Percentiles rank a stretch among this genome's conserved stretches.
Conservation (phyloP, 2,888 invertebrate genomes). For the Brenthis ino region DNA sequence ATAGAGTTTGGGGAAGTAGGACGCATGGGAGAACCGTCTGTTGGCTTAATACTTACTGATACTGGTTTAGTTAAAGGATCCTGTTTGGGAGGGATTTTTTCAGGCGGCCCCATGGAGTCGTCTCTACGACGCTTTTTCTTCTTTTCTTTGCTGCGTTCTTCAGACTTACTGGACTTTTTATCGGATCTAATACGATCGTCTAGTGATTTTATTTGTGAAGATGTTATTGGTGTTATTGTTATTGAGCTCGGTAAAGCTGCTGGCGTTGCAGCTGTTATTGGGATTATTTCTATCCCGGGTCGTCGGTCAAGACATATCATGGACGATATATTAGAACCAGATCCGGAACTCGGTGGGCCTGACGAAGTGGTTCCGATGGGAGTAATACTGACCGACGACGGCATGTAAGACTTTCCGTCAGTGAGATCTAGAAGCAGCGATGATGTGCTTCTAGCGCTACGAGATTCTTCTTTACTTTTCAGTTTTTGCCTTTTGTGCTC, state of each 20-base stretch:
- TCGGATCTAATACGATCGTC: conserved; percentile 75
- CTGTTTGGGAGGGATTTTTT: conserved; percentile 89
- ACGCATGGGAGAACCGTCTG: conserved; percentile 83
- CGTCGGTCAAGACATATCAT: conserved; percentile 86
- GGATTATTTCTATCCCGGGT: conserved; percentile 93
- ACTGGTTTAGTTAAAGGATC: conserved; percentile 88
- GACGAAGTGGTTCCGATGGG: conserved; percentile 76
- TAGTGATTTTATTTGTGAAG: conserved; percentile 77
- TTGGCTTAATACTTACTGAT: conserved; percentile 88
- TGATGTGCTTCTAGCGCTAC: conserved; percentile 66
- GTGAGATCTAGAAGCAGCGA: conserved; percentile 78
- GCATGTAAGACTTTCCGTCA: conserved; percentile 80
- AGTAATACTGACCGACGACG: conserved; percentile 79
- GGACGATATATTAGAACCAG: conserved; percentile 80
- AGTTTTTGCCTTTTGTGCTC: conserved; percentile 83
- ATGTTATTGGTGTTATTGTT: conserved; percentile 91
- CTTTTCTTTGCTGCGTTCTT: conserved; percentile 83
- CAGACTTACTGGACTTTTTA: conserved; percentile 73
- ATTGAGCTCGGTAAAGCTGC: conserved; percentile 89
- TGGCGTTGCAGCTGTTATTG: conserved; percentile 85
- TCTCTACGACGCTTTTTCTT: conserved; percentile 90
- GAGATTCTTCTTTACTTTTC: conserved; percentile 81
- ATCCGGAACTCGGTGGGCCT: conserved; percentile 85
- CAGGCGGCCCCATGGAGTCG: conserved; percentile 91
- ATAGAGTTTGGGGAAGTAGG: conserved; percentile 86